These are phyloP conservation scores for Polypedilum vanderplanki DNA, from an alignment of 1,140 invertebrate genomes.

Conservation along the genomic window DNA sequence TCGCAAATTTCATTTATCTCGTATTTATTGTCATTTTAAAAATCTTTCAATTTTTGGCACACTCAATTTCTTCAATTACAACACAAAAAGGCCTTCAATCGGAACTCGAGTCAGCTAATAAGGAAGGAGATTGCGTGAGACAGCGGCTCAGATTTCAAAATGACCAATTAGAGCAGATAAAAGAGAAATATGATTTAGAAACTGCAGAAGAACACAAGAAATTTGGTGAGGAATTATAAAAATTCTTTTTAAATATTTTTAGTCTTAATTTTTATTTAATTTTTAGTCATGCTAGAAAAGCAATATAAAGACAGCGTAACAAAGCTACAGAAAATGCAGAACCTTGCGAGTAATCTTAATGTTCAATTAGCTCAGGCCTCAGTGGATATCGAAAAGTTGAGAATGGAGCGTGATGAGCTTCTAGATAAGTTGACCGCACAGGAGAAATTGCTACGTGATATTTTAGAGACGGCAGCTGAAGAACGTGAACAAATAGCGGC, in stretches of 20 bases:
- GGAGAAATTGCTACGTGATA: constrained; percentile 48
- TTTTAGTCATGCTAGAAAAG: constrained; percentile 43
- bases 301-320: constrained; percentile 46
- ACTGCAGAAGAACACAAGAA: constrained; percentile 47
- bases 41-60: constrained; percentile 1
- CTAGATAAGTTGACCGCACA: constrained; percentile 39
- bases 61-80: neutral
- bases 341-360: constrained; percentile 38
- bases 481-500: constrained; percentile 51
- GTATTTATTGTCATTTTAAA: constrained; percentile 16
- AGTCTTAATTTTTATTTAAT: constrained; percentile 26
- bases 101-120: constrained; percentile 50
- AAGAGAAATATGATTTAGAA: constrained; percentile 47
- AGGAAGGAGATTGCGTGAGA: constrained; percentile 50
- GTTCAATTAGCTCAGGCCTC: constrained; percentile 39
- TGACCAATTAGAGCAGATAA: constrained; percentile 47
- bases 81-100: constrained; percentile 47
- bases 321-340: constrained; percentile 47
- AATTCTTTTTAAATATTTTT: too few relatives aligned
- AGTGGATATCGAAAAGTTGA: constrained; percentile 44
- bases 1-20: neutral
- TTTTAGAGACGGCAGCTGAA: constrained; percentile 51
- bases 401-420: constrained; percentile 44
- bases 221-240: constrained; percentile 44
- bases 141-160: constrained; percentile 49